phyloP scores from a whole-genome alignment of 2,113 vertebrate species.

The rat (Rattus norvegicus) region GRCr8 NC_086021.1:53690501-53691000 shows the following conservation, averaged over 20 bases:
- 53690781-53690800: not conserved
- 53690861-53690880: not conserved
- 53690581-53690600: not conserved
- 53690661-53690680: not conserved
- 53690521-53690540: not conserved
- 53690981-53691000: not conserved
- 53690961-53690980: not conserved
- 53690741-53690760: not conserved
- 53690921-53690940: slow-evolving; percentile 35
- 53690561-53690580: slow-evolving; percentile 1
- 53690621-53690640: not conserved
- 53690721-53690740: not conserved
- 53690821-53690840: not conserved
- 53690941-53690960: not conserved
- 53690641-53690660: not conserved
- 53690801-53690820: not conserved
- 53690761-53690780: not conserved
- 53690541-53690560: slow-evolving; percentile 12
- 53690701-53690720: not conserved
- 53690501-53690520: slow-evolving; percentile 39
- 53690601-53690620: not conserved
- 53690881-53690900: not conserved
- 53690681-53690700: not conserved
- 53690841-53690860: not conserved
- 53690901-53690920: not conserved